phyloP scores from a whole-genome alignment of 2,888 invertebrate genomes.

The Drosophila niveifrons region DNA sequence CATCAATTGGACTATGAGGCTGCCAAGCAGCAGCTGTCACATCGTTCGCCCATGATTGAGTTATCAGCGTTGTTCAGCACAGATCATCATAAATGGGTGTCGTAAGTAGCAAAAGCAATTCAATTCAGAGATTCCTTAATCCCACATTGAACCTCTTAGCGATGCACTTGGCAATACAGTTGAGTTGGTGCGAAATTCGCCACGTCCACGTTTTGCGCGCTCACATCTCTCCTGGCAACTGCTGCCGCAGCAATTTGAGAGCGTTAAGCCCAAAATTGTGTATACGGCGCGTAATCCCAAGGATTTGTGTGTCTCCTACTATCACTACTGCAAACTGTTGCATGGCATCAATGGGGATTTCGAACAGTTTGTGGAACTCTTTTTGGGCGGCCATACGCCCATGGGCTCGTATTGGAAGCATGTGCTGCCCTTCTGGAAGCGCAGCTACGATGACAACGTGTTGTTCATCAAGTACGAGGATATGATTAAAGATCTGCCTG shows the following conservation, averaged over 20 bases:
- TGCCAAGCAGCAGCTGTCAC: conserved; percentile 87
- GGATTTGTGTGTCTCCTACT: conserved; percentile 95
- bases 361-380: conserved; percentile 91
- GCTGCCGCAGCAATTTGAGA: conserved; percentile 88
- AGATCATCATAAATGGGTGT: conserved; percentile 87
- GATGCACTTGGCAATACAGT: conserved; percentile 89
- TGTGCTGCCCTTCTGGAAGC: conserved; percentile 89
- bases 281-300: conserved; percentile 96
- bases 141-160: conserved; percentile 45
- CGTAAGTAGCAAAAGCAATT: conserved; percentile 85
- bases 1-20: conserved; percentile 92
- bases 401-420: conserved; percentile 89
- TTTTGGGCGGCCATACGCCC: conserved; percentile 89
- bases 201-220: conserved; percentile 91
- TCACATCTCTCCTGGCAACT: conserved; percentile 91
- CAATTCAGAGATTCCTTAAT: neutral
- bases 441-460: conserved; percentile 89
- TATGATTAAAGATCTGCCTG: conserved; percentile 90
- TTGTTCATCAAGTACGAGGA: conserved; percentile 93
- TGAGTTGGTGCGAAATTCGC: conserved; percentile 89
- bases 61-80: conserved; percentile 88
- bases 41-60: conserved; percentile 91
- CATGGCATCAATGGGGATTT: conserved; percentile 89
- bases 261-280: conserved; percentile 92
- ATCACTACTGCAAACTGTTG: conserved; percentile 91